phyloP scores from a whole-genome alignment of 2,888 invertebrate genomes.

The Drosophila lutescens region DNA sequence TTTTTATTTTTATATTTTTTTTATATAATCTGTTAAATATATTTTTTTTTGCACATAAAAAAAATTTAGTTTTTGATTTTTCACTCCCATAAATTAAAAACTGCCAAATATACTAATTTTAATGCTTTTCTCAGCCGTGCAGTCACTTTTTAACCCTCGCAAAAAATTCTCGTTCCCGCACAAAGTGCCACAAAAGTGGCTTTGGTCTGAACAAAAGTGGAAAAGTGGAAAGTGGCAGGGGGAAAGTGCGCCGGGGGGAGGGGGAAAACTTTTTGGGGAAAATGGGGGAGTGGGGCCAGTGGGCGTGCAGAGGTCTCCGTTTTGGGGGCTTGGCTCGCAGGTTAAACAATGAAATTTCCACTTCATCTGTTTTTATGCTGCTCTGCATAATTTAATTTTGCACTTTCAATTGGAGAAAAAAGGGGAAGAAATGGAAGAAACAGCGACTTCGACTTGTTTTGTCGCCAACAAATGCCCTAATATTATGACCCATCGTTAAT shows the following conservation, averaged over 20 bases:
- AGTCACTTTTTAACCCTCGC: constrained; percentile 1
- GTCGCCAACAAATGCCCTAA: too few relatives aligned
- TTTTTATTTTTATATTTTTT: too few relatives aligned
- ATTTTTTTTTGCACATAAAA: too few relatives aligned
- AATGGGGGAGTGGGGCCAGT: not conserved
- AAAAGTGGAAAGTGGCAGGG: constrained; percentile 12
- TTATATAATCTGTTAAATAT: too few relatives aligned
- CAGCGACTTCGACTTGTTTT: not conserved
- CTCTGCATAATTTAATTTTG: constrained; percentile 78
- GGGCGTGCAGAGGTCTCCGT: constrained; percentile 12
- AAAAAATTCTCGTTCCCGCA: constrained; percentile 15
- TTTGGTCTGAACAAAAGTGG: constrained; percentile 32
- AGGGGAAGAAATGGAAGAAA: not conserved
- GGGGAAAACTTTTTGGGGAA: constrained; percentile 12
- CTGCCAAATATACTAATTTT: not conserved
- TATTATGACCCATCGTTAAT: not conserved
- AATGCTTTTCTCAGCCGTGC: not conserved
- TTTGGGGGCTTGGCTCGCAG: constrained; percentile 53
- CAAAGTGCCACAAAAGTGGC: constrained; percentile 43
- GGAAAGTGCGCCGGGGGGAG: not conserved
- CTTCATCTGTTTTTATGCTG: constrained; percentile 79
- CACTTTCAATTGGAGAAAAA: constrained; percentile 63
- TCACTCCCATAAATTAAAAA: too few relatives aligned
- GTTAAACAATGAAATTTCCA: constrained; percentile 79
- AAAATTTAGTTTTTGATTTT: not conserved